phyloP scores from a whole-genome alignment of 1,140 invertebrate species.

The Magallana gigas region DNA sequence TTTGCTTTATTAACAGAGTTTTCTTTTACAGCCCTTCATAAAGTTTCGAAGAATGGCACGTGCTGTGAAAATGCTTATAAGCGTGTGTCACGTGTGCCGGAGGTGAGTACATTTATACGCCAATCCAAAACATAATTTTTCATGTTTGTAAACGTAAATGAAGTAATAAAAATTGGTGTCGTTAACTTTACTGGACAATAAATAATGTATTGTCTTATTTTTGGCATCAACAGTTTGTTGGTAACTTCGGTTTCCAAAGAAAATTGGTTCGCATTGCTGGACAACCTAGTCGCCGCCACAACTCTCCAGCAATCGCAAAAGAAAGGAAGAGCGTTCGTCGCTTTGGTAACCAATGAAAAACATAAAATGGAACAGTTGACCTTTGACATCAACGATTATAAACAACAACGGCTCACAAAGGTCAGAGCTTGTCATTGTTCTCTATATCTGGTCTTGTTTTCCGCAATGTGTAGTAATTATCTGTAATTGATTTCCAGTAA shows the following conservation, averaged over 20 bases:
- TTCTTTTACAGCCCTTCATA: constrained; percentile 52
- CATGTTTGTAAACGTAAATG: not conserved
- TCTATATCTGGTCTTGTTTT: not conserved
- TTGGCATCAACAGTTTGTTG: constrained; percentile 35
- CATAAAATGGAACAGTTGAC: constrained; percentile 65
- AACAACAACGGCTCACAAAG: constrained; percentile 60
- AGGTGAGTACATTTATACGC: constrained; percentile 37
- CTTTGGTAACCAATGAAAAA: constrained; percentile 64
- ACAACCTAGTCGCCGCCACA: constrained; percentile 63
- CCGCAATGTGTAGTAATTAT: not conserved
- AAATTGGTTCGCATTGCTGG: constrained; percentile 66
- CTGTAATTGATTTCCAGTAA: not conserved
- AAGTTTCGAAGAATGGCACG: constrained; percentile 55
- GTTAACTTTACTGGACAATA: not conserved
- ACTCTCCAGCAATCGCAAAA: constrained; percentile 60
- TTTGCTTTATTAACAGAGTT: too few relatives aligned
- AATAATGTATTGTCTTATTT: not conserved
- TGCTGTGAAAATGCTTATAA: constrained; percentile 58
- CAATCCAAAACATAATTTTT: not conserved
- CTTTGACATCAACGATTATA: constrained; percentile 69
- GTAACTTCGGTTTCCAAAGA: constrained; percentile 55
- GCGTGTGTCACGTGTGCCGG: constrained; percentile 55
- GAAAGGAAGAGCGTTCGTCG: constrained; percentile 64
- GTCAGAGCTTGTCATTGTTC: constrained; percentile 47
- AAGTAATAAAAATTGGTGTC: not conserved